Evolutionary conservation across 2,797 vertebrate species (phyloP), one percentile per base, ranked within the genome.

Genomic region (Sebastes jordani): DNA sequence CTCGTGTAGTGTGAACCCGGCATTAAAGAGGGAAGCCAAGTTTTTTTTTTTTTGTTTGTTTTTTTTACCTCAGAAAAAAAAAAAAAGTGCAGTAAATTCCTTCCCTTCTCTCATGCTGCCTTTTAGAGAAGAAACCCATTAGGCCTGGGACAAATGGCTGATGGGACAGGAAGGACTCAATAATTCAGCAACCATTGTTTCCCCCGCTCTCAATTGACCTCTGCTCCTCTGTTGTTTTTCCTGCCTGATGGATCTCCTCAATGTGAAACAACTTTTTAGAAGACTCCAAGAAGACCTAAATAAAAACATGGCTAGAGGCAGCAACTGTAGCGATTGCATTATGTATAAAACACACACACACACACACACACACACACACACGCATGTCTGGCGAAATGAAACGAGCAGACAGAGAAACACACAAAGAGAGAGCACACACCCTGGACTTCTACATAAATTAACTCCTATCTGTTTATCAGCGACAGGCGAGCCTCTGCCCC

Each of bases 101-200:
- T 63, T 46, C 32, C 34, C 66, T 64, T 80, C 60, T 71, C 69
- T 81, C 82, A 73, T 55, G 5, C 80, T 76, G 54, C 84, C 92
- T 94, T 94, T 95, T 88, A 94, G 88, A 88, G 71, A 79, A 89
- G 76, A 90, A 89, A 87, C 86, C 93, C 94, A 96, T 96, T 95
- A 96, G 78, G 76, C 82, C 68, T 36, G 23, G 84, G 85, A 91
- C 92, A 94, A 92, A 93, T 88, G 91, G 92, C 86, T 93, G 88
- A 89, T 93, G 91, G 89, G 88, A 95, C 88, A 90, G 93, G 95
- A 95, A 93, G 86, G 80, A 80, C 91, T 96, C 92, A 96, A 95
- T 95, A 94, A 96, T 95, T 95, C 93, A 95, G 85, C 85, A 92
- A 81, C 91, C 92, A 95, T 95, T 96, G 95, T 96, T 95, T 94